These are phyloP conservation scores for Euplexia lucipara DNA, from an alignment of 2,888 invertebrate species.

Conservation along the genomic window DNA sequence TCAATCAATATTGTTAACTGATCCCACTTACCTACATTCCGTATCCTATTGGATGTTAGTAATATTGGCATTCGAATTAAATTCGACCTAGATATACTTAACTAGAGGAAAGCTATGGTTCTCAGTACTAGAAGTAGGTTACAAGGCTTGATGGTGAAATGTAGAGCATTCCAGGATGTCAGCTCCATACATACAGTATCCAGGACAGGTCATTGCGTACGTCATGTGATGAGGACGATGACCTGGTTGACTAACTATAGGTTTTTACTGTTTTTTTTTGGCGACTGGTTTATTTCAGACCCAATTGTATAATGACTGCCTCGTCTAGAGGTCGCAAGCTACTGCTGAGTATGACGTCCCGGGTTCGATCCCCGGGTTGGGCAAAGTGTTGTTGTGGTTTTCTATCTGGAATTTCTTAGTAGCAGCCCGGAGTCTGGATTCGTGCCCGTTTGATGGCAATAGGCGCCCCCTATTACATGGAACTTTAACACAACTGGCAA, in stretches of 20 bases:
- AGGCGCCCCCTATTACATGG: no score
- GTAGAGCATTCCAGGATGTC: slow-evolving; percentile 47
- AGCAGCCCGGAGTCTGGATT: no score
- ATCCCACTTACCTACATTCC: slow-evolving; percentile 6
- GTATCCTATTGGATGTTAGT: not conserved
- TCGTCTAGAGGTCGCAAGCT: no score
- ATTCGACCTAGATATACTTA: slow-evolving; percentile 1
- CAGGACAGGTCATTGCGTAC: slow-evolving; percentile 31
- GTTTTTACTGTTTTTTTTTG: not conserved
- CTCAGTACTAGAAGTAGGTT: slow-evolving; percentile 13
- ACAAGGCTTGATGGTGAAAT: slow-evolving; percentile 19
- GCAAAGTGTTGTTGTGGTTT: no score
- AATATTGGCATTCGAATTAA: slow-evolving; percentile 12
- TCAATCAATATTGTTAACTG: not conserved
- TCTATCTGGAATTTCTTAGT: no score
- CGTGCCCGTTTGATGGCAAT: no score
- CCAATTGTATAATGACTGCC: no score
- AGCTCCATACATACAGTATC: slow-evolving; percentile 4
- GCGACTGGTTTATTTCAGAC: no score
- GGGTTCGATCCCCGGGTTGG: no score
- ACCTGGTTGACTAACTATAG: not conserved
- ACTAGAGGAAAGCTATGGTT: not conserved
- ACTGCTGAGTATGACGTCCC: no score
- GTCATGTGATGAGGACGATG: slow-evolving; percentile 22
- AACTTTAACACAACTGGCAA: no score